These are phyloP conservation scores for Pseudorhombus dupliciocellatus DNA, from an alignment of 2,113 vertebrate genomes.

Conservation along the genomic window DNA sequence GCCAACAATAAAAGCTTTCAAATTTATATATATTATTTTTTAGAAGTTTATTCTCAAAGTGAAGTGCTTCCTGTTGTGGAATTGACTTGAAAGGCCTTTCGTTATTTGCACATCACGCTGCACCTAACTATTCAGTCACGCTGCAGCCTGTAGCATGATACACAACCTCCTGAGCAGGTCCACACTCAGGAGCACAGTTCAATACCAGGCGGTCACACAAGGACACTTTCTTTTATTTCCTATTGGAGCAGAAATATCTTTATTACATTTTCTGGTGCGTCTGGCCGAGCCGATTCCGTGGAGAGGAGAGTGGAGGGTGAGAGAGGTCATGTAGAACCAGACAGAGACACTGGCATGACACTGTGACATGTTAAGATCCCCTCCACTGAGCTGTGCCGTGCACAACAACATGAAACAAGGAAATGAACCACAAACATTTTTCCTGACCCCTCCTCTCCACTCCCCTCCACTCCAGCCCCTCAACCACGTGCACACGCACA, in stretches of 20 bases:
- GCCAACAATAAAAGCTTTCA: no score
- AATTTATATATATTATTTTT: no score
- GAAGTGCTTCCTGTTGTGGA: no score
- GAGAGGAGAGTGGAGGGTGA: conserved; percentile 64
- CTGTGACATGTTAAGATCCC: conserved; percentile 85
- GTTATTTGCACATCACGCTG: neutral
- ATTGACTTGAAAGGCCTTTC: neutral
- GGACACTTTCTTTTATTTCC: conserved; percentile 63
- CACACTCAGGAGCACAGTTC: conserved; percentile 21
- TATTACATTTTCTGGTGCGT: conserved; percentile 70
- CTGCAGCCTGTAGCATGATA: neutral
- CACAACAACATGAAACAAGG: conserved; percentile 85
- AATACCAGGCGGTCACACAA: conserved; percentile 53
- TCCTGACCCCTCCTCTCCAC: conserved; percentile 21
- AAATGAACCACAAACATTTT: conserved; percentile 84
- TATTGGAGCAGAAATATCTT: conserved; percentile 76
- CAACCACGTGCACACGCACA: conserved; percentile 5
- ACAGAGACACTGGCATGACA: conserved; percentile 77
- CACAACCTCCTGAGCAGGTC: conserved; percentile 3
- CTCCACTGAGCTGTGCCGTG: conserved; percentile 87
- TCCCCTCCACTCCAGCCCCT: conserved; percentile 18
- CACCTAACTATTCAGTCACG: neutral
- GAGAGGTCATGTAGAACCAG: conserved; percentile 75
- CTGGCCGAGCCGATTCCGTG: conserved; percentile 60
- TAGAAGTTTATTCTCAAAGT: no score